These are phyloP conservation scores for Megathymus violae DNA, from an alignment of 1,140 invertebrate genomes.

Conservation along the genomic window DNA sequence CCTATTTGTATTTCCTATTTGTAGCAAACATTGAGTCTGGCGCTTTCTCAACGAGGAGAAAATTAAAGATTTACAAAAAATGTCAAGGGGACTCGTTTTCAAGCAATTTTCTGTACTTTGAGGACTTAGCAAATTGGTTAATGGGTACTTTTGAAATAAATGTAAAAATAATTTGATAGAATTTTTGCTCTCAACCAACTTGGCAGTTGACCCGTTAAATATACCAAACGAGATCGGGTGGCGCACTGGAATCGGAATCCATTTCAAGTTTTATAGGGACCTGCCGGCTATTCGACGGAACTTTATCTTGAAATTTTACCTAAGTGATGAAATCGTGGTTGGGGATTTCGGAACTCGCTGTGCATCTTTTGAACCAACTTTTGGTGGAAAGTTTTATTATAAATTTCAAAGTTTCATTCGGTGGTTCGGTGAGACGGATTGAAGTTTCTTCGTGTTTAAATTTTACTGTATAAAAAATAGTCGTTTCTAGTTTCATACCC, in stretches of 20 bases:
- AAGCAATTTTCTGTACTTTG: constrained; percentile 48
- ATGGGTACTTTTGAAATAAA: constrained; percentile 38
- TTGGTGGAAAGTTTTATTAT: constrained; percentile 49
- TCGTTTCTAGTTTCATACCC: constrained; percentile 35
- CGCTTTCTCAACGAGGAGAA: constrained; percentile 65
- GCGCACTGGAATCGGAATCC: constrained; percentile 29
- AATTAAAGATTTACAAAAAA: constrained; percentile 67
- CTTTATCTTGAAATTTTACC: constrained; percentile 40
- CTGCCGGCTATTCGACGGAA: constrained; percentile 32
- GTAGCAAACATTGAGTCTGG: constrained; percentile 58
- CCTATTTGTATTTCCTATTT: constrained; percentile 57
- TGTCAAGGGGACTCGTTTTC: constrained; percentile 55
- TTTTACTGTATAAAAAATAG: constrained; percentile 41
- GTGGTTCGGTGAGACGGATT: constrained; percentile 43
- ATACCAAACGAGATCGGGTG: constrained; percentile 24
- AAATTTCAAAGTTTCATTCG: constrained; percentile 46
- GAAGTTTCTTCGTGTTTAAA: constrained; percentile 44
- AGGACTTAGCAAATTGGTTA: constrained; percentile 52
- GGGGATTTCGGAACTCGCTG: constrained; percentile 31
- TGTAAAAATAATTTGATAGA: constrained; percentile 35
- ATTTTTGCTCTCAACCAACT: constrained; percentile 4
- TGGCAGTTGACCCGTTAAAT: constrained; percentile 26
- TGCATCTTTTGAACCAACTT: constrained; percentile 44
- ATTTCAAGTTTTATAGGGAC: constrained; percentile 35
- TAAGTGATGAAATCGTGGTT: constrained; percentile 39